Base-by-base conservation (phyloP, 2,113 vertebrate genomes). In the Eptesicus fuscus region DNA sequence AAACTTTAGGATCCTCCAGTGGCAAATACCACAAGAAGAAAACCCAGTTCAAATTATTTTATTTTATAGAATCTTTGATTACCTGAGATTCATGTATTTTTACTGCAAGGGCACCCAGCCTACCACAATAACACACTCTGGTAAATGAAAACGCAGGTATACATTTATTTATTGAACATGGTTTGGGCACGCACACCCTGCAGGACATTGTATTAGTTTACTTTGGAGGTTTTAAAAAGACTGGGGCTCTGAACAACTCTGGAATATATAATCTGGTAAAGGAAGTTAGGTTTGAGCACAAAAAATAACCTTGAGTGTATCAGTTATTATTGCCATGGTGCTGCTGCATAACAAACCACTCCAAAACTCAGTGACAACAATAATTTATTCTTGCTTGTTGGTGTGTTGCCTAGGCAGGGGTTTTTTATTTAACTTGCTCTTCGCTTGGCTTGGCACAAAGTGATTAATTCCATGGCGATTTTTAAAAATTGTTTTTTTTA, bases 11-110 rank as follows among this genome's bases (percentile, higher is more conserved):
- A 96, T 78, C 42, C 56, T 89, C 78, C 28, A 70, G 63, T 85
- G 23, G 32, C 18, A 95, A 94, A 96, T 30, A 93, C 47, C 25
- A 95, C 35, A 4, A 8, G 63, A 93, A 63, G 12, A 88, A 63
- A 96, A 79, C 61, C 71, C 42, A 96, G 32, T 42, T 49, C 79
- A 87, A 96, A 49, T 95, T 42, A 90, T 97, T 61, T 89, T 87
- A 67, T 80, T 69, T 42, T 37, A 83, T 20, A 90, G 32, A 85
- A 35, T 53, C 32, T 93, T 89, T 77, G 35, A 56, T 83, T 95
- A 20, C 17, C 30, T 47, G 56, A 65, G 28, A 76, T 49, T 63
- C 10, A 6, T 94, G 25, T 61, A 37, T 32, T 83, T 80, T 91
- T 74, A 86, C 56, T 91, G 18, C 11, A 76, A 83, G 56, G 65